Percentiles rank a stretch among this genome's conserved stretches.
phyloP scores from a whole-genome alignment of 2,888 invertebrate genomes.

The Eledona agricola region DNA sequence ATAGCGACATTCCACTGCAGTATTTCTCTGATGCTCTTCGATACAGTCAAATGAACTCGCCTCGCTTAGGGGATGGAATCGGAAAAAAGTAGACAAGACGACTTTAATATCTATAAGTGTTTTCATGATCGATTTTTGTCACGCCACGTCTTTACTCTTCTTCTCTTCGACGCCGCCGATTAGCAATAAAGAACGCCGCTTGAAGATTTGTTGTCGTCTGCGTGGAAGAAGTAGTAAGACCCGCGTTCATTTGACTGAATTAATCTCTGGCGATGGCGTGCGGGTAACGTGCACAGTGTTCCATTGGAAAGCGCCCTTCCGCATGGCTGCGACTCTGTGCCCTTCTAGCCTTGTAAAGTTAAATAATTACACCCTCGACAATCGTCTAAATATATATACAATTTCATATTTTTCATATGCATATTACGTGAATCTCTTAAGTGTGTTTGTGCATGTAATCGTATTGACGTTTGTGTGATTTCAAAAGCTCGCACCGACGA shows the following conservation, averaged over 20 bases:
- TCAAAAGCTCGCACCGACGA: constrained; percentile 29
- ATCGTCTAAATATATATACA: constrained; percentile 58
- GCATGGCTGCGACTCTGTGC: constrained; percentile 52
- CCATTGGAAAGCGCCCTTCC: constrained; percentile 41
- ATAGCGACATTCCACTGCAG: constrained; percentile 37
- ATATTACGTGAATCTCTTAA: constrained; percentile 49
- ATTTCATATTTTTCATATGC: constrained; percentile 58
- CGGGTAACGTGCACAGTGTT: constrained; percentile 35
- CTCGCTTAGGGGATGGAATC: constrained; percentile 6
- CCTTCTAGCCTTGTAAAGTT: constrained; percentile 59
- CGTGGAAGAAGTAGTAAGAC: constrained; percentile 10
- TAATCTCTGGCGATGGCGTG: constrained; percentile 37
- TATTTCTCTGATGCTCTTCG: constrained; percentile 21
- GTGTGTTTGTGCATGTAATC: constrained; percentile 49
- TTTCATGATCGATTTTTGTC: constrained; percentile 8
- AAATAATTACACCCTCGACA: constrained; percentile 57
- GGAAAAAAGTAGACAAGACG: constrained; percentile 6
- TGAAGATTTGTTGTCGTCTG: constrained; percentile 1
- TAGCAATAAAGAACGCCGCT: background rate
- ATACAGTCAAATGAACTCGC: constrained; percentile 31
- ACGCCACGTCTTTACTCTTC: background rate
- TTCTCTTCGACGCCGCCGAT: background rate
- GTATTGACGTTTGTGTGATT: constrained; percentile 40
- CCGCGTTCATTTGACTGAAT: constrained; percentile 36
- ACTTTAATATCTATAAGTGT: constrained; percentile 12